Evolutionary conservation across 1,140 invertebrate genomes (phyloP).

Genomic region (Pseudomyrmex cubaensis): DNA sequence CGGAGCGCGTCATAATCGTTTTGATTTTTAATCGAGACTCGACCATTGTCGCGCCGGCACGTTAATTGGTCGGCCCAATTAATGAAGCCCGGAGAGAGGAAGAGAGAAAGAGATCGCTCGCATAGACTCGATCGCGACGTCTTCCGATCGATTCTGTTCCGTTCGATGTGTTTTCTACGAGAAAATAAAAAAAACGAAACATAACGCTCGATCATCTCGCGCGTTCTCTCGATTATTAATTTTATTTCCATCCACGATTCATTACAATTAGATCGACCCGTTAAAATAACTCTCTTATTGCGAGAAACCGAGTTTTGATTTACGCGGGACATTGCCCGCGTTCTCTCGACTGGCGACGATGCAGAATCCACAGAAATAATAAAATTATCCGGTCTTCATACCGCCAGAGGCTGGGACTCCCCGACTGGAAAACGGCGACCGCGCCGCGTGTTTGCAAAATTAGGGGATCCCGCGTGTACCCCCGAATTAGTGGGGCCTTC

Average conservation of each 20-base stretch:
- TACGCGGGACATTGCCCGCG: conserved; percentile 1
- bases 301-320: conserved; percentile 32
- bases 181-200: not conserved
- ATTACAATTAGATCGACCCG: not conserved
- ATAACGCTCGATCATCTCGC: conserved; percentile 10
- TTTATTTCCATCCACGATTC: conserved; percentile 22
- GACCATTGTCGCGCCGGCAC: conserved; percentile 78
- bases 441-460: conserved; percentile 28
- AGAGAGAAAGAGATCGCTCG: not conserved
- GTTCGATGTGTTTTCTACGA: not conserved
- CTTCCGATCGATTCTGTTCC: not conserved
- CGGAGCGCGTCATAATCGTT: conserved; percentile 79
- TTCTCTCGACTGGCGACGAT: conserved; percentile 5
- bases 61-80: conserved; percentile 80
- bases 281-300: not conserved
- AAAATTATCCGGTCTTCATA: conserved; percentile 14
- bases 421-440: conserved; percentile 16
- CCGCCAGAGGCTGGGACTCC: not conserved
- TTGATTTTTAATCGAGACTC: conserved; percentile 82
- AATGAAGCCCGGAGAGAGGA: conserved; percentile 42
- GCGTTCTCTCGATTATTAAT: conserved; percentile 49
- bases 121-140: not conserved
- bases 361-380: conserved; percentile 20
- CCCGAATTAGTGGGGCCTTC: conserved; percentile 62
- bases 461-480: conserved; percentile 31